Evolutionary conservation across 2,797 vertebrate species (phyloP), one percentile per base, ranked within the genome.

Genomic region (Lophotriccus pileatus): DNA sequence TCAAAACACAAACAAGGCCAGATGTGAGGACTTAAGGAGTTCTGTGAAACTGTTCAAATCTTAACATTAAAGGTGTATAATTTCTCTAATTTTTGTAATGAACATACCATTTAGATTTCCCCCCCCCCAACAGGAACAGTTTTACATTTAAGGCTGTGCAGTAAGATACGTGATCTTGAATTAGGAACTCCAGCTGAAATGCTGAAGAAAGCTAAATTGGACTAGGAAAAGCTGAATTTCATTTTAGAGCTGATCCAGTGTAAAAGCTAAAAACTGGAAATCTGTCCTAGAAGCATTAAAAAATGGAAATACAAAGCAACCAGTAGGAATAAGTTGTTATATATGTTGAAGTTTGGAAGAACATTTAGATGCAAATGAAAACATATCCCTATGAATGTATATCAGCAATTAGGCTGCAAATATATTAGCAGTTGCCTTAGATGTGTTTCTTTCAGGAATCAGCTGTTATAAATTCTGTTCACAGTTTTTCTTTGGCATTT

Each of bases 391-490:
- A 39, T 58, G 76, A 78, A 75, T 64, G 21, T 77, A 2, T 72
- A 72, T 81, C 41, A 72, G 53, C 81, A 95, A 64, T 90, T 87
- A 84, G 36, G 30, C 52, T 83, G 62, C 68, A 91, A 74, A 89
- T 83, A 30, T 39, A 69, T 87, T 87, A 94, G 44, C 58, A 44
- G 37, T 68, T 87, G 67, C 50, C 37, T 88, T 75, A 43, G 32
- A 46, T 58, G 34, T 2, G 1, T 47, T 94, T 83, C 64, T 77
- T 95, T 87, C 62, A 85, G 53, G 46, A 86, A 36, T 86, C 53
- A 91, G 50, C 60, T 86, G 21, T 75, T 93, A 72, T 2, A 59
- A 89, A 94, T 95, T 95, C 94, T 80, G 34, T 47, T 92, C 87
- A 87, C 95, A 78, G 79, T 37, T 85, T 93, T 52, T 67, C 72